Evolutionary conservation across 2,113 vertebrate species (phyloP), one percentile per base, ranked within the genome.

Genomic region (Herpailurus yagouaroundi): DNA sequence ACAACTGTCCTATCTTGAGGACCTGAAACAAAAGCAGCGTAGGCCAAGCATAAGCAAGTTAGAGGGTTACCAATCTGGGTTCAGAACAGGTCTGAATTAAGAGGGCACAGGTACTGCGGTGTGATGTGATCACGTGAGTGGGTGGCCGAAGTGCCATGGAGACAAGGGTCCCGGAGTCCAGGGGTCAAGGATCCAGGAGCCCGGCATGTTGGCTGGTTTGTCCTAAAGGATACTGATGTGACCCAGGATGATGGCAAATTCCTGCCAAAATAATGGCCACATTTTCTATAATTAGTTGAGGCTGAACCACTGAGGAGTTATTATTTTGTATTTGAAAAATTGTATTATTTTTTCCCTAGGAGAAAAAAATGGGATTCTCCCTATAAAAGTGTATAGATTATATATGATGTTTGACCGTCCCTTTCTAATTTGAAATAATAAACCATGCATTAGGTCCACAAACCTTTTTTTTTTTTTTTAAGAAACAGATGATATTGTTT

Each of bases 361-460:
- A 5, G 7, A 25, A 23, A 41, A 25, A 50, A 57, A 18, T 71
- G 29, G 27, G 23, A 29, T 79, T 79, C 29, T 52, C 23, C n/a
- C 41, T 45, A 89, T 7, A 55, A 93, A 95, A 95, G 21, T 48
- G 29, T 85, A 27, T 57, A 52, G 23, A 69, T 57, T 80, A 73
- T 18, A 13, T 86, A 93, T 50, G 23, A 89, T 14, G 38, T 52
- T 80, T 89, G 64, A 25, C 25, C 3, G 11, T 55, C 14, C 19
- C 38, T 50, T 91, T 73, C 71, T 63, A 85, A 64, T 92, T 12
- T 89, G 69, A 76, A 92, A 76, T 52, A 87, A 63, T 50, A 63
- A 88, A 76, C 25, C 16, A 88, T 13, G 57, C 57, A 8, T 60
- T 23, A 60, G 19, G 57, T 23, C 57, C 55, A 21, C 55, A 19